Evolutionary conservation across 2,888 invertebrate species (phyloP), one percentile per base, ranked within the genome.

Genomic region (Cinara cedri): DNA sequence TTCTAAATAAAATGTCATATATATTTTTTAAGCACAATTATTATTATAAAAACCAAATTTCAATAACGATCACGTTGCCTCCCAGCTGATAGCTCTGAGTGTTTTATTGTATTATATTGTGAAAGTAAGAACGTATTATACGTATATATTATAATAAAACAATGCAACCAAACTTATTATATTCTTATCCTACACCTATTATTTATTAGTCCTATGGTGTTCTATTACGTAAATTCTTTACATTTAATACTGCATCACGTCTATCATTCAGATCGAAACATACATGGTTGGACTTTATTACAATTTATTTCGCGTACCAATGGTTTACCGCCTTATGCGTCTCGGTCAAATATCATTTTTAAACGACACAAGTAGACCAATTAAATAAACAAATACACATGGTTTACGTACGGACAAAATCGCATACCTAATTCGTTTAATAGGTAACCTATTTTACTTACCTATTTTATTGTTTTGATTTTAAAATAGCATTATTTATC

Each of bases 91-190:
- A n/a, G 44, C 72, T 60, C 8, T n/a, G 19, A 72, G 26, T 14
- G 26, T 16, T 21, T 1, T 44, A 24, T 34, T 44, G 16, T 11
- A 57, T 57, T 72, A n/a, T 57, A 24, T 13, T 46, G 72, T 72
- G 57, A 72, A 72, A 72, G 57, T 72, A 46, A 46, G 14, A 42
- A 42, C 16, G 21, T 8, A 44, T 34, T 19, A 51, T 51, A 49
- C 9, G 1, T 34, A 0, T 3, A 3, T 44, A 44, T 71, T 42
- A 55, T 16, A 24, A 57, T 57, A 57, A 72, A 72, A 72, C 57
- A 57, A 72, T 72, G 16, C 71, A 51, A 21, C 44, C 42, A 16
- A 71, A 55, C 44, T 16, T 42, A 55, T 66, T 9, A 26, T 24
- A 68, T 51, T n/a, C 16, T 21, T 42, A 63, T 1, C 6, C 2